These are phyloP conservation scores for Stegana nigrithorax DNA, from an alignment of 2,888 invertebrate genomes.

Conservation along the genomic window DNA sequence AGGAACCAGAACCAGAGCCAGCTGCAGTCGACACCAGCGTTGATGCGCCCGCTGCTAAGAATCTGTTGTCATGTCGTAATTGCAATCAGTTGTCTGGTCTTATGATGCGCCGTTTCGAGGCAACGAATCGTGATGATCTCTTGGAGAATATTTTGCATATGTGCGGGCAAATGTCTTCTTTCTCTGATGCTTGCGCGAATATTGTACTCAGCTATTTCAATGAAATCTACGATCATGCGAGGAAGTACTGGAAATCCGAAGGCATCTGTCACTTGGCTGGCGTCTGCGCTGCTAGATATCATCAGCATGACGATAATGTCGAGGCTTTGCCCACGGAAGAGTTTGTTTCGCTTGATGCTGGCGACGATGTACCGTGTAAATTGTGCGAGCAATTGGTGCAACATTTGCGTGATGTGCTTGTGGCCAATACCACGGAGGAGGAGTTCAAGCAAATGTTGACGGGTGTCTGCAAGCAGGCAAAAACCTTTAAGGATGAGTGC, in stretches of 20 bases:
- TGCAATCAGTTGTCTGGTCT: constrained; percentile 60
- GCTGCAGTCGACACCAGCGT: constrained; percentile 17
- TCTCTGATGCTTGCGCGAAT: constrained; percentile 84
- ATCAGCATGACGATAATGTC: constrained; percentile 73
- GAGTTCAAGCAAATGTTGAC: constrained; percentile 83
- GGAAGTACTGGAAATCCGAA: constrained; percentile 73
- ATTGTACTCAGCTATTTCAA: constrained; percentile 80
- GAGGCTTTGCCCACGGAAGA: constrained; percentile 56
- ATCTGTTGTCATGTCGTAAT: constrained; percentile 55
- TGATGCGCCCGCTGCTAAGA: constrained; percentile 23
- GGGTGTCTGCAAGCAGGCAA: constrained; percentile 85
- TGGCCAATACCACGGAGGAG: constrained; percentile 85
- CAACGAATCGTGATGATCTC: constrained; percentile 62
- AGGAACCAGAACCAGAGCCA: constrained; percentile 29
- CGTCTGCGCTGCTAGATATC: constrained; percentile 76
- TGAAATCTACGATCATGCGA: constrained; percentile 75
- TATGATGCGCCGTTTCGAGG: constrained; percentile 62
- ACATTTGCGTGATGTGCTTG: constrained; percentile 82
- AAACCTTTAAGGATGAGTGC: constrained; percentile 80
- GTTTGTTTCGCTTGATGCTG: constrained; percentile 69
- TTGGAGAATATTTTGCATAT: constrained; percentile 68
- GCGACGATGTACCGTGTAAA: constrained; percentile 82
- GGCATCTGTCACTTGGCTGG: constrained; percentile 83
- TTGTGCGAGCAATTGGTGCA: constrained; percentile 85
- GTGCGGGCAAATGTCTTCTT: constrained; percentile 78